Base-by-base conservation (phyloP, 2,797 vertebrate genomes). In the Chelon auratus region DNA sequence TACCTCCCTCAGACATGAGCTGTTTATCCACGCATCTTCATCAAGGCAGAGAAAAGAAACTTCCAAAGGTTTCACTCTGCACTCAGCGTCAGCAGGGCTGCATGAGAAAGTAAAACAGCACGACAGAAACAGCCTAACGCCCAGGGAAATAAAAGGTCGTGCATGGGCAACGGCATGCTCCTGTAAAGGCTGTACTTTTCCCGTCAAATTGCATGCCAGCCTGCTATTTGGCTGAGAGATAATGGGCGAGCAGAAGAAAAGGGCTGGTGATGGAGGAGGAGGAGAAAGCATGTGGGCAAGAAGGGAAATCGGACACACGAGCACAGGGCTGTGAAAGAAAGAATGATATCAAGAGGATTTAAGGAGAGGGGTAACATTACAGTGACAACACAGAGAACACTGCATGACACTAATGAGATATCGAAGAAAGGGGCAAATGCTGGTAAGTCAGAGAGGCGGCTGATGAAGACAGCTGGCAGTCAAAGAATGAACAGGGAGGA, bases 201-300 rank as follows among this genome's bases (percentile, higher is more conserved):
- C 66, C 45, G 61, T 91, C 86, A 92, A 77, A 80, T 42, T 42
- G 61, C 63, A 64, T 75, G 75, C 72, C 81, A 85, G 82, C 69
- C 79, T 85, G 80, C 65, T 84, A 86, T 92, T 93, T 92, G 76
- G 67, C 72, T 58, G 69, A 63, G 83, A 68, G 87, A 83, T 83
- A 88, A 91, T 86, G 73, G 75, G 68, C 59, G 71, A 57, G 81
- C 61, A 69, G 75, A 75, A 60, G 73, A 42, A 43, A 52, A 74
- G 48, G 77, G 71, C 42, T 78, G 42, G 54, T 62, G 70, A 78
- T 15, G 12, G 81, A 80, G 74, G 80, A 83, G 66, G 80, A 83
- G 66, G 80, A 59, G 70, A 74, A 77, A 72, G 63, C 69, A 68
- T 75, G 72, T 62, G 75, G 63, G 82, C 60, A 75, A 62, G 68